phyloP scores from a whole-genome alignment of 2,797 vertebrate genomes.

The Remorina albescens region DNA sequence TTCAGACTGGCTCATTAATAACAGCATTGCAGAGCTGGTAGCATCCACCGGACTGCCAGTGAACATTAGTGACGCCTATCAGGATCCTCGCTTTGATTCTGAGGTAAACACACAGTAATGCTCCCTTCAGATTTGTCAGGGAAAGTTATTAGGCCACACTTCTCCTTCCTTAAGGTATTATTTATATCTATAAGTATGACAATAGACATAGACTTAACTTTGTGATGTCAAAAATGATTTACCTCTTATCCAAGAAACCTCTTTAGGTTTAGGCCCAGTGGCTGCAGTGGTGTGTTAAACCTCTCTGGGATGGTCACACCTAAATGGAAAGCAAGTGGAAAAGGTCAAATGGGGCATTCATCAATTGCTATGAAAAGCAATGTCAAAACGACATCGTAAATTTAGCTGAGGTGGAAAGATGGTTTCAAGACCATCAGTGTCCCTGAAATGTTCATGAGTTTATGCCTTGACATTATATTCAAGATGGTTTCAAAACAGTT shows the following conservation, averaged over 20 bases:
- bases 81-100: slow-evolving; percentile 97
- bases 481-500: not conserved
- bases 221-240: not conserved
- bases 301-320: slow-evolving; percentile 26
- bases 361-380: too few relatives aligned
- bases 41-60: slow-evolving; percentile 98
- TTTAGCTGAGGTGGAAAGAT: slow-evolving; percentile 5
- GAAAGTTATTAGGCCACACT: not conserved
- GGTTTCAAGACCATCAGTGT: not conserved
- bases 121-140: slow-evolving; percentile 8
- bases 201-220: not conserved
- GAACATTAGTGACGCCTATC: slow-evolving; percentile 97
- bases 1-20: slow-evolving; percentile 99
- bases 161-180: not conserved
- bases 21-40: slow-evolving; percentile 96
- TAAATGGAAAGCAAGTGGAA: not conserved
- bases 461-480: not conserved
- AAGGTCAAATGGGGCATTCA: too few relatives aligned
- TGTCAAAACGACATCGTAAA: not conserved
- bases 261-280: not conserved
- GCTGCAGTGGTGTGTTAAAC: slow-evolving; percentile 17
- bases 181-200: slow-evolving; percentile 2
- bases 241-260: not conserved
- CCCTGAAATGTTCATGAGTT: not conserved
- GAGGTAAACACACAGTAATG: slow-evolving; percentile 85